Conservation (phyloP, 2,797 vertebrate species). For the Cryptoblepharus egeriae region DNA sequence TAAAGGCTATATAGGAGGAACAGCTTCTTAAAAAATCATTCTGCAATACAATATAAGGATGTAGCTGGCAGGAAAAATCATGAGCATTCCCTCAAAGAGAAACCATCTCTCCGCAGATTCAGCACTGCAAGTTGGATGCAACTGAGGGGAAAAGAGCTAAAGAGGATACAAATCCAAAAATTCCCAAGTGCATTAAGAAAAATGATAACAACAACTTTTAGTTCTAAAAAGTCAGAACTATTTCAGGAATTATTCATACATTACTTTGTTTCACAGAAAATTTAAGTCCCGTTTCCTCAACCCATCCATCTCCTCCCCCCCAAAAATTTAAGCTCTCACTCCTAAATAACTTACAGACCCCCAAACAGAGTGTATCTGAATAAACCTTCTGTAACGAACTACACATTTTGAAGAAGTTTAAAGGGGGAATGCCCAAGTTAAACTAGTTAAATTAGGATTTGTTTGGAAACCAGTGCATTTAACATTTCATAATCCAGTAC, state of each 20-base stretch:
- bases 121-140: slow-evolving; percentile 50
- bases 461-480: slow-evolving; percentile 59
- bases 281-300: slow-evolving; percentile 3
- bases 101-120: slow-evolving; percentile 30
- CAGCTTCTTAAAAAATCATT: slow-evolving; percentile 69
- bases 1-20: slow-evolving; percentile 73
- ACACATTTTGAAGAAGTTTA: slow-evolving; percentile 63
- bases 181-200: slow-evolving; percentile 43
- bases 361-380: slow-evolving; percentile 49
- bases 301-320: not conserved
- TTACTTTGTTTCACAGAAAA: slow-evolving; percentile 57
- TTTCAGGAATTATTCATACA: slow-evolving; percentile 54
- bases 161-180: slow-evolving; percentile 39
- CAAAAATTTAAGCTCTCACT: slow-evolving; percentile 29
- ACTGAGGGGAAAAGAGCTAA: slow-evolving; percentile 38
- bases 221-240: slow-evolving; percentile 33
- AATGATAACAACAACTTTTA: not conserved
- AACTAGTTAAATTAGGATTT: slow-evolving; percentile 54
- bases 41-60: slow-evolving; percentile 66
- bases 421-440: slow-evolving; percentile 54
- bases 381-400: slow-evolving; percentile 58
- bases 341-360: slow-evolving; percentile 53
- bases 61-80: slow-evolving; percentile 66
- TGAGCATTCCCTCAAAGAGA: slow-evolving; percentile 54
- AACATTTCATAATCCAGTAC: slow-evolving; percentile 69